These are phyloP conservation scores for Bembecia ichneumoniformis DNA, from an alignment of 2,888 invertebrate species.

Conservation along the genomic window DNA sequence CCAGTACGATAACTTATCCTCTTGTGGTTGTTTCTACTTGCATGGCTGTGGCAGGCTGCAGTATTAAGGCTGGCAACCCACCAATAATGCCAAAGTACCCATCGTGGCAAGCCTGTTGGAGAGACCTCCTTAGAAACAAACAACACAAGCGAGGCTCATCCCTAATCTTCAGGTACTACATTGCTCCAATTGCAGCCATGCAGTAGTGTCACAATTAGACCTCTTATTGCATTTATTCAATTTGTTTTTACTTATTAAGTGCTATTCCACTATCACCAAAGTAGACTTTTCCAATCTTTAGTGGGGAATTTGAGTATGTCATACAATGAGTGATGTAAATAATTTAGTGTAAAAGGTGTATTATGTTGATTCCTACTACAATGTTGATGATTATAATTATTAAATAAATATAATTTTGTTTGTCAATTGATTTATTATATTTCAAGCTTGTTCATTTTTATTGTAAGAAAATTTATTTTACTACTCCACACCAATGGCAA, in stretches of 20 bases:
- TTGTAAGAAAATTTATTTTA: too few species aligned
- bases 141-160: conserved; percentile 91
- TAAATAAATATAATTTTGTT: conserved; percentile 61
- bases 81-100: conserved; percentile 87
- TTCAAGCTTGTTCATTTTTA: too few species aligned
- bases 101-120: conserved; percentile 88
- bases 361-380: conserved; percentile 59
- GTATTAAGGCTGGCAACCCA: conserved; percentile 85
- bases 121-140: conserved; percentile 79
- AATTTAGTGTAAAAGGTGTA: conserved; percentile 63
- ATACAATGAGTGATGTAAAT: conserved; percentile 61
- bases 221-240: conserved; percentile 51
- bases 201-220: conserved; percentile 34
- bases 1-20: conserved; percentile 91
- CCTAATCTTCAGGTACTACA: conserved; percentile 81
- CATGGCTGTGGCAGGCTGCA: conserved; percentile 87
- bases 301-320: conserved; percentile 31
- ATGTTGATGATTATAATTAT: conserved; percentile 55
- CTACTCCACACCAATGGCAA: too few species aligned
- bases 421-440: conserved; percentile 18
- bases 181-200: conserved; percentile 58
- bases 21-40: conserved; percentile 92
- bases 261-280: conserved; percentile 65
- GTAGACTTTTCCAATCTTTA: conserved; percentile 46
- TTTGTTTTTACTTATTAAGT: conserved; percentile 64